A percentile compares a stretch with the other conserved stretches of the same genome.
Evolutionary conservation across 1,140 invertebrate genomes (phyloP).

Genomic region (Pseudomyrmex cubaensis): DNA sequence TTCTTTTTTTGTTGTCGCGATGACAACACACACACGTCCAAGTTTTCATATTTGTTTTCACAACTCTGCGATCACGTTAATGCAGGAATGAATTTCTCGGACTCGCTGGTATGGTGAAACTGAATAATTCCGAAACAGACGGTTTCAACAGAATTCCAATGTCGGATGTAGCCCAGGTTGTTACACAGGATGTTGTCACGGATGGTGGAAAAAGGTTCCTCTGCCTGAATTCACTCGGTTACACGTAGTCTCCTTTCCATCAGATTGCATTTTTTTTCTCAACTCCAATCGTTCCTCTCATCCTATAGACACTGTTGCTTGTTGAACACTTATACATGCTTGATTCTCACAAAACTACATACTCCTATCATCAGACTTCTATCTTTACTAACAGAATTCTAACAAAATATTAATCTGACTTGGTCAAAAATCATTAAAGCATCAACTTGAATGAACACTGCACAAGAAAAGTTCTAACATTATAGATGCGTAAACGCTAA

Average conservation of each 20-base stretch:
- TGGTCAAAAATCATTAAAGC: too few species aligned
- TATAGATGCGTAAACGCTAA: not conserved
- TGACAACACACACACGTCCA: not conserved
- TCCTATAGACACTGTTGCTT: not conserved
- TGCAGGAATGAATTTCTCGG: slow-evolving; percentile 84
- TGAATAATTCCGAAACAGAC: slow-evolving; percentile 82
- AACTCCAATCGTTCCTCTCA: not conserved
- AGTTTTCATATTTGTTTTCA: slow-evolving; percentile 7
- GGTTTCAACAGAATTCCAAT: slow-evolving; percentile 79
- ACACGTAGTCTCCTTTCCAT: not conserved
- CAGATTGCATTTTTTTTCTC: not conserved
- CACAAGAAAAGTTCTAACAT: not conserved
- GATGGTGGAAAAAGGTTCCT: slow-evolving; percentile 83
- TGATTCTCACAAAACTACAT: not conserved
- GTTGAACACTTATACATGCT: not conserved
- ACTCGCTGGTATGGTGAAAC: slow-evolving; percentile 83
- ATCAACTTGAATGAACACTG: not conserved
- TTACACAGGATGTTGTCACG: slow-evolving; percentile 76
- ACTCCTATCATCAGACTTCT: too few species aligned
- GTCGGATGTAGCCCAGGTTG: slow-evolving; percentile 76
- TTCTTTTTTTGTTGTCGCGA: too few species aligned
- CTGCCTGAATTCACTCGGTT: slow-evolving; percentile 61
- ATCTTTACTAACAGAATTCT: too few species aligned
- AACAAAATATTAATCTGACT: too few species aligned
- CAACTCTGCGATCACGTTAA: slow-evolving; percentile 64